Evolutionary conservation across 2,888 invertebrate species (phyloP), one percentile per base, ranked within the genome.

Genomic region (Achlya flavicornis): DNA sequence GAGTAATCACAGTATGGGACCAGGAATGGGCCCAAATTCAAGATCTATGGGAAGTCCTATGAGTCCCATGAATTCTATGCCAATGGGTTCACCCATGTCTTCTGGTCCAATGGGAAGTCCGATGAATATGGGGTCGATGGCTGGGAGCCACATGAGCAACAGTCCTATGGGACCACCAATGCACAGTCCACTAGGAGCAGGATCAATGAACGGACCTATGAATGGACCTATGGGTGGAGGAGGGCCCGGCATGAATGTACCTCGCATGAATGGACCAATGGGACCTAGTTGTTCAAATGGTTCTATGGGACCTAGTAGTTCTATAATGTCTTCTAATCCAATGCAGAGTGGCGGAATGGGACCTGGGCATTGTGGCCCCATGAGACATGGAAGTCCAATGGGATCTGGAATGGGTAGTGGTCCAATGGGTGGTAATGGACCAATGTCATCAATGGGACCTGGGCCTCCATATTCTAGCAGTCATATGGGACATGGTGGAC

Each of bases 91-190:
- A 71, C 95, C 95, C 26, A 96, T 96, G 95, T 95, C 94, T 68
- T 94, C 95, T 48, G 95, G 95, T 69, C 95, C 96, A 57, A 96
- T 96, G 94, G 96, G 97, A 68, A 96, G 97, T 77, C 96, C 97
- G 7, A 95, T 97, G 95, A 95, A 95, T 76, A 95, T 95, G 95
- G 94, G 94, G 64, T 95, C 95, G 46, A 95, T 96, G 94, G 89
- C 92, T 63, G 93, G 92, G 61, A 94, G 88, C 74, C 95, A 95
- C 74, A 96, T 96, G 94, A 95, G 95, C 80, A 96, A 95, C 76
- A 96, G 96, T 79, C 96, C 96, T 63, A 97, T 96, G 96, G 96
- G 95, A 63, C 96, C 96, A 63, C 96, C 95, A 11, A 96, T 97
- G 95, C 96, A 96, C 76, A 96, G 96, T 89, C 96, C 96, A 59